Evolutionary conservation across 1,140 invertebrate species (phyloP).

Genomic region (Euborellia annulipes): DNA sequence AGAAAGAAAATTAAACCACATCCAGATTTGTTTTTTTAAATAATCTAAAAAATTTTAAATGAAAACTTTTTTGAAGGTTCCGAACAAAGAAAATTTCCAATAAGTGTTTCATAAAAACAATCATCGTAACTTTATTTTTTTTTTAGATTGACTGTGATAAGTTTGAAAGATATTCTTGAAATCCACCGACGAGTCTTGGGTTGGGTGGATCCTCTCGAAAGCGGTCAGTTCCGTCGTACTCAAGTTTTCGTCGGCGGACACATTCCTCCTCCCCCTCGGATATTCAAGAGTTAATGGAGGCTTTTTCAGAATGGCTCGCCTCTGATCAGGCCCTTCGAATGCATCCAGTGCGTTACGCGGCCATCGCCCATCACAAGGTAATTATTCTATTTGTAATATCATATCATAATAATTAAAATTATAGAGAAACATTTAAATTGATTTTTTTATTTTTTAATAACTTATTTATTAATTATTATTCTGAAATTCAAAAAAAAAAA

Average conservation of each 20-base stretch:
- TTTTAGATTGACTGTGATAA: constrained; percentile 47
- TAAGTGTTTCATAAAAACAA: too few species aligned
- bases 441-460: too few species aligned
- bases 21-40: too few species aligned
- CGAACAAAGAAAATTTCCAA: too few species aligned
- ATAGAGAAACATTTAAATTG: constrained; percentile 1
- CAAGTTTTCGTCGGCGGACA: constrained; percentile 89
- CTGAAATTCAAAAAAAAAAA: too few species aligned
- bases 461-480: too few species aligned
- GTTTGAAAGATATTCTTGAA: constrained; percentile 74
- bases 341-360: constrained; percentile 69
- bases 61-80: too few species aligned
- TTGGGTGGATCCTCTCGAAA: constrained; percentile 78
- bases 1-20: too few species aligned
- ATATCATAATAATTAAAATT: not conserved
- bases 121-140: too few species aligned
- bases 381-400: constrained; percentile 1
- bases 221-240: constrained; percentile 66
- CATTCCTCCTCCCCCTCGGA: constrained; percentile 71
- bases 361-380: constrained; percentile 44
- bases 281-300: constrained; percentile 65
- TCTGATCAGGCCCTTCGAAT: constrained; percentile 65
- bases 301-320: constrained; percentile 81
- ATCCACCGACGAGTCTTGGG: constrained; percentile 87
- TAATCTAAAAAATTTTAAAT: too few species aligned